phyloP scores from a whole-genome alignment of 2,888 invertebrate species.

The Perizoma flavofasciatum region DNA sequence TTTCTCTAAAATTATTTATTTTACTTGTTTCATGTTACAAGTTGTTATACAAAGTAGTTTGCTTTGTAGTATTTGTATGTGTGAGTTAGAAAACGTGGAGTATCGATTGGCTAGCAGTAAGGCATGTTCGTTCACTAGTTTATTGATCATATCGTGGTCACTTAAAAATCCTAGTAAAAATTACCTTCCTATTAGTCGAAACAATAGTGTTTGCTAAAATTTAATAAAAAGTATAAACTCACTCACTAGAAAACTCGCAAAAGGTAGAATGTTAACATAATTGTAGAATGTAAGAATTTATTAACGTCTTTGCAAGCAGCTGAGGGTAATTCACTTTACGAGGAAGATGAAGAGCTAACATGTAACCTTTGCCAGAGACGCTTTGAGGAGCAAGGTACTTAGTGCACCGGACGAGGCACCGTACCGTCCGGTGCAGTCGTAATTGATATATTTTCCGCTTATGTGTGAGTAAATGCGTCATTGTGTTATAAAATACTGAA shows the following conservation, averaged over 20 bases:
- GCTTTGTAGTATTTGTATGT: constrained; percentile 38
- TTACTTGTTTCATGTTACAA: constrained; percentile 30
- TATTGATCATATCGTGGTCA: constrained; percentile 44
- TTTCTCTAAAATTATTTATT: constrained; percentile 69
- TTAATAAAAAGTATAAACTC: constrained; percentile 25
- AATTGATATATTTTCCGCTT: constrained; percentile 75
- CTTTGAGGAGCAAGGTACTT: constrained; percentile 90
- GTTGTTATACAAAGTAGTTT: constrained; percentile 28
- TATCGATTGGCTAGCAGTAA: constrained; percentile 51
- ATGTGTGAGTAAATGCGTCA: constrained; percentile 84
- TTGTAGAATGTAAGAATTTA: constrained; percentile 75
- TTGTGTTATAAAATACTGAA: constrained; percentile 66
- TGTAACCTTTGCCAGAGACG: constrained; percentile 91
- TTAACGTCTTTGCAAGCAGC: constrained; percentile 87
- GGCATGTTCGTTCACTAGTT: constrained; percentile 52
- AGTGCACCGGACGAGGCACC: constrained; percentile 67
- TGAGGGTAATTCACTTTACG: constrained; percentile 85
- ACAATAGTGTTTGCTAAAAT: constrained; percentile 32
- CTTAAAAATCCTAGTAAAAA: constrained; percentile 33
- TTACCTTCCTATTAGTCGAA: constrained; percentile 18
- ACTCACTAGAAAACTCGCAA: constrained; percentile 34
- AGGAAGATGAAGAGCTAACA: constrained; percentile 87
- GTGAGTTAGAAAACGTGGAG: constrained; percentile 35
- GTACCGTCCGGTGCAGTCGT: constrained; percentile 72
- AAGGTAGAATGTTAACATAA: constrained; percentile 42